phyloP scores from a whole-genome alignment of 2,797 vertebrate genomes.

The Hippopotamyrus pictus region DNA sequence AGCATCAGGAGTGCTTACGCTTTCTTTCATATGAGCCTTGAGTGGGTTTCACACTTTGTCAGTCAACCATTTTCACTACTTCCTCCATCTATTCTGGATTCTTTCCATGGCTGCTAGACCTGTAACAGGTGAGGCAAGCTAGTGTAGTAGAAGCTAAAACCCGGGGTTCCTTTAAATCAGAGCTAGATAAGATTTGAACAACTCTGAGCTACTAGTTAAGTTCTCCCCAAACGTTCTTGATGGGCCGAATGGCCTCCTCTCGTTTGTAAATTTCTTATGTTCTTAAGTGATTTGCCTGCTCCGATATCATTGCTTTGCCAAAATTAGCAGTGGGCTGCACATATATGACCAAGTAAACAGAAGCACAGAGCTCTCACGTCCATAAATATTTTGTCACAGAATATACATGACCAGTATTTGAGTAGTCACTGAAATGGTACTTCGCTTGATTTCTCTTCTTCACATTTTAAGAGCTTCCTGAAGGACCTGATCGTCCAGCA shows the following conservation, averaged over 20 bases:
- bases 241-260: too few species aligned
- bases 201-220: too few species aligned
- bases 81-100: not conserved
- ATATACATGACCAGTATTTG: not conserved
- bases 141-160: not conserved
- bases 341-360: not conserved
- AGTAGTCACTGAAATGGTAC: not conserved
- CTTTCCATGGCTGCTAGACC: not conserved
- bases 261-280: too few species aligned
- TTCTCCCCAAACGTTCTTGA: too few species aligned
- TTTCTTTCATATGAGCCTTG: not conserved
- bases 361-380: not conserved
- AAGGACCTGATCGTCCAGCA: conserved; percentile 80
- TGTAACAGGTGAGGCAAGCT: not conserved
- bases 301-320: not conserved
- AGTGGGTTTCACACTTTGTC: not conserved
- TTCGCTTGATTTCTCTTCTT: not conserved
- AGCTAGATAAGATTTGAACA: too few species aligned
- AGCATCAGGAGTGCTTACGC: not conserved
- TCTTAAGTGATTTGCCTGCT: not conserved
- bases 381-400: not conserved
- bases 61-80: not conserved
- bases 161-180: too few species aligned
- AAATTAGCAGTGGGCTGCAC: not conserved
- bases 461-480: conserved; percentile 71